These are phyloP conservation scores for Sinelater perroti DNA, from an alignment of 2,888 invertebrate genomes.

Conservation along the genomic window DNA sequence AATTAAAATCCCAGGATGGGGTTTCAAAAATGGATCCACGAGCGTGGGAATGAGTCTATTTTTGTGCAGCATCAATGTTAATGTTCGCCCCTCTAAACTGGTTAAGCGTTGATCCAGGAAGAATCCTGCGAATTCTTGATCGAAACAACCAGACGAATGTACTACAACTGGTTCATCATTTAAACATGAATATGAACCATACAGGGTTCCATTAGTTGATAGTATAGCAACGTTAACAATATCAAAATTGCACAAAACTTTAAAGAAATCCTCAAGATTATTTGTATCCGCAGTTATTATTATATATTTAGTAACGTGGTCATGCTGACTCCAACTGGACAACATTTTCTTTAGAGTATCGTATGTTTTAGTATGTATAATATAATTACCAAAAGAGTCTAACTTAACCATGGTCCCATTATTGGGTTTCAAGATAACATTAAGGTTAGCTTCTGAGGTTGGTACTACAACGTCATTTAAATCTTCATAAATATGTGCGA, in stretches of 20 bases:
- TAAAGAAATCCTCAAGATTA: not conserved
- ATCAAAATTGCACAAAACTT: conserved; percentile 1
- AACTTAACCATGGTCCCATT: too few species aligned
- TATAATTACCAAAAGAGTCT: too few species aligned
- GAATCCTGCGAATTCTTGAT: too few species aligned
- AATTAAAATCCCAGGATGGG: conserved; percentile 11
- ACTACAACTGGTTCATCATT: not conserved
- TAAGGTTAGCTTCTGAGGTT: not conserved
- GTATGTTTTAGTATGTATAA: not conserved
- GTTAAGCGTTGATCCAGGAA: not conserved
- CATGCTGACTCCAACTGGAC: too few species aligned
- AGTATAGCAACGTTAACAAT: not conserved
- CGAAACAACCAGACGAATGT: not conserved
- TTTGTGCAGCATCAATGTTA: not conserved
- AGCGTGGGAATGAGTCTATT: conserved; percentile 6
- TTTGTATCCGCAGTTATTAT: not conserved
- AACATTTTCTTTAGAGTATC: not conserved
- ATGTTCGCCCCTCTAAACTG: not conserved
- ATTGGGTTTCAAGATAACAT: too few species aligned
- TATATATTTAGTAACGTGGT: conserved; percentile 2
- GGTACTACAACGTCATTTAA: not conserved
- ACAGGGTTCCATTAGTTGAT: not conserved
- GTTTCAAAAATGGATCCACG: conserved; percentile 4
- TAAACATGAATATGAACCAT: not conserved
- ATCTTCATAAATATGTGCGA: not conserved